Evolutionary conservation across 1,140 invertebrate genomes (phyloP).

Genomic region (Ceratitis capitata): DNA sequence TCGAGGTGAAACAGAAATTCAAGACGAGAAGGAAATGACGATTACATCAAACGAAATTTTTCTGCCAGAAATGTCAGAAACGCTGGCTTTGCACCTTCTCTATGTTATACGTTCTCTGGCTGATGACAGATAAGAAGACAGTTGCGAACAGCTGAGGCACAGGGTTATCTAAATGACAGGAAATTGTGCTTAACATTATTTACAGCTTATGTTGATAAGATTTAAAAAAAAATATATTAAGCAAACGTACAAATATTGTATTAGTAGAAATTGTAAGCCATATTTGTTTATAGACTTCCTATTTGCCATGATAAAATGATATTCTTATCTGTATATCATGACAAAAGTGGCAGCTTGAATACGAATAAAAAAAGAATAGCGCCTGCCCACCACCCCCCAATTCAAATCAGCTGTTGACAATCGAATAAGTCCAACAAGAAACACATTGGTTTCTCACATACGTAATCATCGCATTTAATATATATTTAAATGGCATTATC

Average conservation of each 20-base stretch:
- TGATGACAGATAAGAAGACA: no score
- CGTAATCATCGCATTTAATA: not conserved
- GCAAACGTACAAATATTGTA: not conserved
- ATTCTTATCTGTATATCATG: not conserved
- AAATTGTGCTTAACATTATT: accelerated
- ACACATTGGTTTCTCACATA: not conserved
- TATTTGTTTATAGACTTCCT: accelerated
- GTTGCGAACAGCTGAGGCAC: not conserved
- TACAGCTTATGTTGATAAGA: not conserved
- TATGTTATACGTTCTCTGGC: no score
- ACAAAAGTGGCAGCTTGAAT: not conserved
- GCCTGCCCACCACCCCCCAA: not conserved
- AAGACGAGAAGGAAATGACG: no score
- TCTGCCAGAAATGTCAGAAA: no score
- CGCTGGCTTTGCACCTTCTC: no score
- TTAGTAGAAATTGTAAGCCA: not conserved
- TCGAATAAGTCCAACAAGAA: not conserved
- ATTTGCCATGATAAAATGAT: not conserved
- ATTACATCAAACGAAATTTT: no score
- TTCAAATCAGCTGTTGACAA: not conserved
- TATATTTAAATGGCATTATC: conserved; percentile 47
- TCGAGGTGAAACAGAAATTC: no score
- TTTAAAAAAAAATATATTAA: not conserved
- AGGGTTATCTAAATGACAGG: not conserved
- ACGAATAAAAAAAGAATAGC: not conserved